Base-by-base conservation (phyloP, 23 tunicate genomes). In the Diplosoma virens region DNA sequence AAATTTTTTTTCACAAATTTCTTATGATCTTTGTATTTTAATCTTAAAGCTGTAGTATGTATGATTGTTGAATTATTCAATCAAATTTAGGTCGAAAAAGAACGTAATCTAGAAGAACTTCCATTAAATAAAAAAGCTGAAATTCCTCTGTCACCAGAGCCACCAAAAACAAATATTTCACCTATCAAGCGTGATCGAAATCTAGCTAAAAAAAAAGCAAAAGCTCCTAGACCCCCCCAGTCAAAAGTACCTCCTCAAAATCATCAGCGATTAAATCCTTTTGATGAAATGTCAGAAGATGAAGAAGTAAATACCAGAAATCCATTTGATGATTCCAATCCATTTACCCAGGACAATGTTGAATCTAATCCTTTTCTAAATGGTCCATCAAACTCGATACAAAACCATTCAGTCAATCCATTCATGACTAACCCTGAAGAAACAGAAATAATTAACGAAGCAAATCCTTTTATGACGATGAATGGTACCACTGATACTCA, bases 71-170 rank as follows among this genome's bases (percentile, higher is more conserved):
- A n/a, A n/a, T n/a, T n/a, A n/a, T n/a, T n/a, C n/a, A n/a, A n/a
- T n/a, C n/a, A n/a, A n/a, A n/a, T 25, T 45, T 45, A 89, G 96
- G 96, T 89, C 7, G 96, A 89, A 35, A 78, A 78, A 48, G 96
- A 89, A 73, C 66, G 69, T 21, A 61, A 50, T 59, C 11, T 60
- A 26, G 79, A 64, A 27, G 34, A 64, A 31, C 71, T 18, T 29
- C 6, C 14, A 5, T 35, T n/a, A 58, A n/a, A n/a, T 21, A 58
- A 65, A 9, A 28, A 25, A 65, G 37, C 36, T 9, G 16, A 34
- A 65, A 65, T 25, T 25, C 7, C 37, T 68, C 53, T 27, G 7
- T 3, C 27, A 63, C 36, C 69, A 63, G 5, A 45, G n/a, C n/a
- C 61, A 55, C 61, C n/a, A 55, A 55, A 55, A 4, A 11, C 5